These are phyloP conservation scores for Cyanistes caeruleus DNA, from an alignment of 2,113 vertebrate species.

Conservation along the genomic window DNA sequence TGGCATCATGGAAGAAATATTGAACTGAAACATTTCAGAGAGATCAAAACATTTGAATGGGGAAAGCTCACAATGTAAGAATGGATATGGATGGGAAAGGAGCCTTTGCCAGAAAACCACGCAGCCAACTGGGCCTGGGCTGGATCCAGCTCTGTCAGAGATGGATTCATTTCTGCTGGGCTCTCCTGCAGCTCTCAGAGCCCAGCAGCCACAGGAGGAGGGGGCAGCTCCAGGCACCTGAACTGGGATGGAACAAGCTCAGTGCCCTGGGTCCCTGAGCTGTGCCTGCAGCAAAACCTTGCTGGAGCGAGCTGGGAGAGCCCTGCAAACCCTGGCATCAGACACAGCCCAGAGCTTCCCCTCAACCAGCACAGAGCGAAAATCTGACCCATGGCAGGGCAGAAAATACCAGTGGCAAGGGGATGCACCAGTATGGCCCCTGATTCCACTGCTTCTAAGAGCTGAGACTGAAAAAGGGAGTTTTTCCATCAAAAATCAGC, in stretches of 20 bases:
- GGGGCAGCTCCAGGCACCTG: not conserved
- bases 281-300: not conserved
- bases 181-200: not conserved
- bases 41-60: constrained; percentile 54
- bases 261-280: accelerated
- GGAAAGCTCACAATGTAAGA: not conserved
- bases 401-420: not conserved
- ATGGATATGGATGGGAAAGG: constrained; percentile 3
- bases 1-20: constrained; percentile 6
- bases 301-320: not conserved
- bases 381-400: not conserved
- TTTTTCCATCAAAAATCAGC: not conserved
- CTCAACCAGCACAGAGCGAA: accelerated
- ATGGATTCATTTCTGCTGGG: not conserved
- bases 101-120: constrained; percentile 29
- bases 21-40: not conserved
- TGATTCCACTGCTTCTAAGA: accelerated
- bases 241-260: not conserved
- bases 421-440: not conserved
- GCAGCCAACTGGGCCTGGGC: constrained; percentile 46
- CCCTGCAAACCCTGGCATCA: not conserved
- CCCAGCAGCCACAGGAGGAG: accelerated
- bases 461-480: not conserved
- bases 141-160: constrained; percentile 20
- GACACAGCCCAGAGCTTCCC: not conserved